A percentile compares a stretch with the other conserved stretches of the same genome.
These are phyloP conservation scores for Hydroisotoma schaefferi DNA, from an alignment of 2,888 invertebrate genomes.

Conservation along the genomic window DNA sequence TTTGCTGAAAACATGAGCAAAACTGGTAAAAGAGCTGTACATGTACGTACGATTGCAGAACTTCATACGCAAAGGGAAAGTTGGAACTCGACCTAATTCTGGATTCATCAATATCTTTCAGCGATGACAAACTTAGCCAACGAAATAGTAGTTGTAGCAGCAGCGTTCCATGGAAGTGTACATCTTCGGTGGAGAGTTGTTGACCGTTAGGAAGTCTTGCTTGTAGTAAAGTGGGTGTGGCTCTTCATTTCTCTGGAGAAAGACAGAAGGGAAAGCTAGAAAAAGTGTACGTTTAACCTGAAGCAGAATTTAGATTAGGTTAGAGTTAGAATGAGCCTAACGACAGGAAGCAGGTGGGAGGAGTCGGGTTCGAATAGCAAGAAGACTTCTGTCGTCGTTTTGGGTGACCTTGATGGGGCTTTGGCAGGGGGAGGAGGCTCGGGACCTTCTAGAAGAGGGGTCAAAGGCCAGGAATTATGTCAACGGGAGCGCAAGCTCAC, in stretches of 20 bases:
- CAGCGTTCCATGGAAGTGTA: background rate
- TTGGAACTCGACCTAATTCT: background rate
- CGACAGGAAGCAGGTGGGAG: background rate
- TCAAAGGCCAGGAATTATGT: constrained; percentile 5
- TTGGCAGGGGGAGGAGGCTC: background rate
- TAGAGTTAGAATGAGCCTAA: background rate
- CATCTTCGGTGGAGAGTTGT: background rate
- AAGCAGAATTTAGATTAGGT: too few relatives aligned
- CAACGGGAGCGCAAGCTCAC: constrained; percentile 27
- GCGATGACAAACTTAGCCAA: too few relatives aligned
- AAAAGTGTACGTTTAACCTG: too few relatives aligned
- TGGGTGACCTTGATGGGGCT: background rate
- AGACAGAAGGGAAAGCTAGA: too few relatives aligned
- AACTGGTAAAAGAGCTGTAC: too few relatives aligned
- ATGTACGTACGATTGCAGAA: too few relatives aligned
- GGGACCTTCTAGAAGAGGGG: constrained; percentile 17
- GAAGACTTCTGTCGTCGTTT: background rate
- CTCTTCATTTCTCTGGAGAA: too few relatives aligned
- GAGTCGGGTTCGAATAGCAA: background rate
- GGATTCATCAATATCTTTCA: background rate
- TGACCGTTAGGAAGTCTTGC: too few relatives aligned
- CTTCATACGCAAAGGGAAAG: background rate
- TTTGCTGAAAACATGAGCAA: too few relatives aligned
- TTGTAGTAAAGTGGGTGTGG: too few relatives aligned
- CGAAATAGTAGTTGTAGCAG: background rate